Evolutionary conservation across 2,888 invertebrate species (phyloP), one percentile per base, ranked within the genome.

Genomic region (Marronus borbonicus): DNA sequence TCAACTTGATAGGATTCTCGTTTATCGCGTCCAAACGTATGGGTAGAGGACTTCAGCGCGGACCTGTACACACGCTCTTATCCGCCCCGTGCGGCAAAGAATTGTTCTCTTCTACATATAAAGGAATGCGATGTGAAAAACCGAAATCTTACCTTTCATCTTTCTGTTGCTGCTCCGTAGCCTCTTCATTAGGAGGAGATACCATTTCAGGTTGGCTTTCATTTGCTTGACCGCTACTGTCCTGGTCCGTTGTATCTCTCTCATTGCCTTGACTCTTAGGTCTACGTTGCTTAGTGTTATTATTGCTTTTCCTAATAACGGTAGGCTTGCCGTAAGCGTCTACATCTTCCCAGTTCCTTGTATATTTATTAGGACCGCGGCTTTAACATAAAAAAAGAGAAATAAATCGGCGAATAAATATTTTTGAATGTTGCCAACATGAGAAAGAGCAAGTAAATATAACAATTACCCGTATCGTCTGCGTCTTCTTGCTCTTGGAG

Each of bases 261-360:
- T 74, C 72, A n/a, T 28, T 44, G 12, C 20, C 49, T 44, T 49
- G 72, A 60, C 80, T 80, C 69, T 78, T 84, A 85, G 88, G 80
- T 80, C 83, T 85, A 77, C 80, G 69, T 82, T 85, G 83, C 83
- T 87, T 88, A 55, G 78, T 36, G 31, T 36, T 79, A 3, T 72
- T 78, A 31, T 79, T 79, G 2, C 76, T 79, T 77, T 82, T 83
- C 52, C 83, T 81, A 60, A 84, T 83, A 55, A 83, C 83, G 52
- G 85, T 85, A 17, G 90, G 88, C 82, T 95, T 93, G 24, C 92
- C 90, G 87, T 97, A 97, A 0, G 97, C 97, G 85, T 95, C 95
- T 86, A 96, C 96, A 86, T 97, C 97, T 86, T 97, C 96, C 97
- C 97, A 97, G 79, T 96, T 96, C 12, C 97, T 92, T 0, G 95